Conservation (phyloP, 2,888 invertebrate genomes). For the Tridacna gigas region DNA sequence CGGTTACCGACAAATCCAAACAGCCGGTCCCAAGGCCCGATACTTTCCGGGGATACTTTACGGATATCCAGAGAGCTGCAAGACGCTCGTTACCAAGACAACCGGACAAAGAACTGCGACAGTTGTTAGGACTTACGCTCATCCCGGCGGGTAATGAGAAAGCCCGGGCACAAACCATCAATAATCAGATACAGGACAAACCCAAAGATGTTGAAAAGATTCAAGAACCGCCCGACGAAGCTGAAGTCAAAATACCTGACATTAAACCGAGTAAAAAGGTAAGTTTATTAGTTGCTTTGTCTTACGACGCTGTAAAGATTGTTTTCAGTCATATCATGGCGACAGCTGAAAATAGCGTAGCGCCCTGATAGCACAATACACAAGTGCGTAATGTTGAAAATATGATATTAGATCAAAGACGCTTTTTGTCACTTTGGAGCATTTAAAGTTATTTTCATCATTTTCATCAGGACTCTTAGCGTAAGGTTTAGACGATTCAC, state of each 20-base stretch:
- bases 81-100: slow-evolving; percentile 51
- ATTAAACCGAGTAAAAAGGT: background rate
- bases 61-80: slow-evolving; percentile 56
- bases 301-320: too few species aligned
- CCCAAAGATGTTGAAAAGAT: background rate
- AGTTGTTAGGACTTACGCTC: slow-evolving; percentile 36
- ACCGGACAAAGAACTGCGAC: slow-evolving; percentile 44
- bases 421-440: too few species aligned
- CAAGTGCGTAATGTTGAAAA: too few species aligned
- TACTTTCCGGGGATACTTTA: slow-evolving; percentile 52
- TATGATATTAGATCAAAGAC: too few species aligned
- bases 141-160: slow-evolving; percentile 17
- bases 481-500: too few species aligned
- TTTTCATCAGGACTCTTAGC: too few species aligned
- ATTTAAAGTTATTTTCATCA: too few species aligned
- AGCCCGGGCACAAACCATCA: slow-evolving; percentile 5
- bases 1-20: slow-evolving; percentile 26
- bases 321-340: too few species aligned
- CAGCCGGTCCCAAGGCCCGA: slow-evolving; percentile 16
- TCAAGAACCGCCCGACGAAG: background rate
- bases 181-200: background rate
- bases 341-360: too few species aligned
- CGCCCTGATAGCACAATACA: too few species aligned
- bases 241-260: background rate
- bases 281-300: background rate